Evolutionary conservation across 2,797 vertebrate species (phyloP).

Genomic region (Melanotaenia boesemani): DNA sequence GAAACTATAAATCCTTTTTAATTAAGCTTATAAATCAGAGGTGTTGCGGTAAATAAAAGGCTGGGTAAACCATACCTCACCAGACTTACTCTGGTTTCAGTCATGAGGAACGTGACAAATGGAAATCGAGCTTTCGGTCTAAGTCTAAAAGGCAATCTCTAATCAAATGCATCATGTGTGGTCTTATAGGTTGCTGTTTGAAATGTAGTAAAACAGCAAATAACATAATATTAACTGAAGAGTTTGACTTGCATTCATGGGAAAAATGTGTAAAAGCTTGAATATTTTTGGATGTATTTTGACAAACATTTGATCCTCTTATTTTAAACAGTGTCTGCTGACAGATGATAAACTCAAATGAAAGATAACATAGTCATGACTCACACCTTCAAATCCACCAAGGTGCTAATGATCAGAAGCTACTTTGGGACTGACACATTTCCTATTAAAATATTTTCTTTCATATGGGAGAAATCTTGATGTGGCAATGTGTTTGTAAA

Average conservation of each 20-base stretch:
- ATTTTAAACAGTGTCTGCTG: background rate
- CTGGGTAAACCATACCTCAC: conserved; percentile 3
- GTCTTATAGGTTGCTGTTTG: background rate
- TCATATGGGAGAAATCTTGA: background rate
- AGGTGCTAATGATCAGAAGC: background rate
- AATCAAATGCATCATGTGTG: background rate
- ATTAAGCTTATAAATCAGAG: conserved; percentile 29
- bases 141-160: conserved; percentile 15
- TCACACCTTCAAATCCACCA: too few species aligned
- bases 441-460: background rate
- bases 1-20: conserved; percentile 30
- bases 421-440: background rate
- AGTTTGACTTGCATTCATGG: background rate
- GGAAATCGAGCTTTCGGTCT: background rate
- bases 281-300: background rate
- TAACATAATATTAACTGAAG: background rate
- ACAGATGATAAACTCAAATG: background rate
- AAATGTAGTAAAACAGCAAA: conserved; percentile 7
- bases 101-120: conserved; percentile 6
- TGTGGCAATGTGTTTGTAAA: background rate
- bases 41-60: conserved; percentile 24
- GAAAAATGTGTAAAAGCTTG: background rate
- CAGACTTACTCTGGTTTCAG: conserved; percentile 9
- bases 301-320: background rate
- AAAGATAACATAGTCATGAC: background rate